Evolutionary conservation across 2,888 invertebrate species (phyloP).

Genomic region (Oegoconia quadripuncta): DNA sequence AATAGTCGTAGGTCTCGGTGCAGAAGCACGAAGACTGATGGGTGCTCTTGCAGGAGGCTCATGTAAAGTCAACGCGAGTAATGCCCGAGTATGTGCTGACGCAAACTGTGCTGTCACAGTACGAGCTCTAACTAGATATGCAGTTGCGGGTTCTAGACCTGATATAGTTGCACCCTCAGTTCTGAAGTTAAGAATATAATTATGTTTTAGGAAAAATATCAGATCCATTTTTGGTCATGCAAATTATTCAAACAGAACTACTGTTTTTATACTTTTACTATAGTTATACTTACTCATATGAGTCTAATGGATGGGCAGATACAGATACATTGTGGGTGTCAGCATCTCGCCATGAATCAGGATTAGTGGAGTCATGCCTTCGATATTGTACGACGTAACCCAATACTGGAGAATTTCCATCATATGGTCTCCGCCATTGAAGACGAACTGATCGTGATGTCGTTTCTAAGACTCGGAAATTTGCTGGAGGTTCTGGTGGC

Average conservation of each 20-base stretch:
- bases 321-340: constrained; percentile 79
- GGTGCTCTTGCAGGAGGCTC: constrained; percentile 69
- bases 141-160: constrained; percentile 66
- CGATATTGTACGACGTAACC: constrained; percentile 88
- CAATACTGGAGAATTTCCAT: constrained; percentile 88
- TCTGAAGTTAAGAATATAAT: constrained; percentile 26
- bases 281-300: constrained; percentile 56
- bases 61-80: constrained; percentile 63
- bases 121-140: constrained; percentile 63
- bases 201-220: neutral
- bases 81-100: constrained; percentile 64
- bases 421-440: constrained; percentile 86
- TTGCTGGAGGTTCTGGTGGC: constrained; percentile 85
- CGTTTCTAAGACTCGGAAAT: constrained; percentile 82
- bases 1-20: constrained; percentile 57
- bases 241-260: too few relatives aligned
- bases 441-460: constrained; percentile 80
- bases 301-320: constrained; percentile 48
- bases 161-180: constrained; percentile 64
- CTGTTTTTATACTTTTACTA: too few relatives aligned
- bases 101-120: constrained; percentile 69
- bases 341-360: constrained; percentile 78
- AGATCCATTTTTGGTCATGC: too few relatives aligned
- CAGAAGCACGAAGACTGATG: constrained; percentile 56
- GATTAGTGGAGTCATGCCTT: constrained; percentile 70